Base-by-base conservation (phyloP, 2,888 invertebrate genomes). In the Pseudococcus viburni region DNA sequence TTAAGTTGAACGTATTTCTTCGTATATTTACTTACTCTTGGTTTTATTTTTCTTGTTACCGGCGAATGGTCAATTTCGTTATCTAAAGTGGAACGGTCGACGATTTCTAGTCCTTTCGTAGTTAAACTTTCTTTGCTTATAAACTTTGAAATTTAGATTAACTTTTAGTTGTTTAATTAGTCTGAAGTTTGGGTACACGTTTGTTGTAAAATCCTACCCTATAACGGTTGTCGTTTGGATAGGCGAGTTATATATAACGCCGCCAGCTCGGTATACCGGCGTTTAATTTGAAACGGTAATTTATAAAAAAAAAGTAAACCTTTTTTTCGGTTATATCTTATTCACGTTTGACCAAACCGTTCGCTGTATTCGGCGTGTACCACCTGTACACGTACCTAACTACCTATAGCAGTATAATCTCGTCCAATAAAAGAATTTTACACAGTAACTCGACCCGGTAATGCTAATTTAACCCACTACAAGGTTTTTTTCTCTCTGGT, bases 61-160 rank as follows among this genome's bases (percentile, higher is more conserved):
- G 68, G 68, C 68, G 68, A 73, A 73, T 73, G 68, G 68, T 73
- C 68, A 73, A 73, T 73, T 73, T 73, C 68, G 68, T 73, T 73
- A 73, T 73, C 68, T 73, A 73, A 73, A 73, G 68, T 73, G 68
- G 15, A 73, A 73, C 68, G 68, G 68, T 73, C 68, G 68, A 73
- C 68, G 68, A 73, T 73, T 73, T 33, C 68, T 73, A 73, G 68
- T 73, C 68, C 26, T 33, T 59, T 73, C 26, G 68, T 73, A 73
- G 68, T 73, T 73, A 26, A 73, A 73, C 68, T 73, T 73, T 73
- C 68, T 73, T 73, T 73, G 68, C 68, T 73, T 73, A 73, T 73
- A 73, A 73, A 73, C 68, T 73, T 73, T 73, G 68, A 73, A 73
- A 73, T 73, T 73, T 73, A 73, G 68, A 73, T 73, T 73, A 73